Percentiles rank a stretch among this genome's conserved stretches.
Evolutionary conservation across 1,140 invertebrate species (phyloP).

Genomic region (Neodiprion fabricii): DNA sequence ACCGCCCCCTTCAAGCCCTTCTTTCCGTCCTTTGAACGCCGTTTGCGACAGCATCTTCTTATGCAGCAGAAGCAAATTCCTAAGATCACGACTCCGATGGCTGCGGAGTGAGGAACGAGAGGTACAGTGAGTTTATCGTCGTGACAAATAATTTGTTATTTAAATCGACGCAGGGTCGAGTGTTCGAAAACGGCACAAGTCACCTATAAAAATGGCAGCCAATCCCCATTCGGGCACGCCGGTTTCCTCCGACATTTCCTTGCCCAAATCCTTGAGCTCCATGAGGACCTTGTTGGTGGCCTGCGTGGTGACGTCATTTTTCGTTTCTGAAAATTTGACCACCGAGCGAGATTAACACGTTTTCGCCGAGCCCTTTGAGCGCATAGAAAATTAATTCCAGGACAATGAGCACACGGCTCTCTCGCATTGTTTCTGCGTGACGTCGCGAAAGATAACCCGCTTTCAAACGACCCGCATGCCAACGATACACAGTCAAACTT

Average conservation of each 20-base stretch:
- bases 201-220: conserved; percentile 75
- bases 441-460: not conserved
- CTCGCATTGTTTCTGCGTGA: no score
- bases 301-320: not conserved
- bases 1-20: conserved; percentile 94
- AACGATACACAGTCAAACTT: no score
- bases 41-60: conserved; percentile 91
- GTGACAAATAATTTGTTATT: not conserved
- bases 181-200: conserved; percentile 22
- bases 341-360: not conserved
- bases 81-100: conserved; percentile 80
- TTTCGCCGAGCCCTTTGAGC: conserved; percentile 29
- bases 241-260: conserved; percentile 67
- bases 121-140: conserved; percentile 9
- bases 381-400: no score
- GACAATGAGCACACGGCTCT: not conserved
- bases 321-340: not conserved
- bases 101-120: conserved; percentile 52
- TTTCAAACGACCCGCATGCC: not conserved
- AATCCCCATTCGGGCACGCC: conserved; percentile 77
- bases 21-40: conserved; percentile 94
- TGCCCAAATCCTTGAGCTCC: conserved; percentile 55
- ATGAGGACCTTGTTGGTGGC: conserved; percentile 30
- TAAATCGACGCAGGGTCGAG: not conserved
- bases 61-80: conserved; percentile 94